phyloP scores from a whole-genome alignment of 1,140 invertebrate genomes.

The Marisa cornuarietis region DNA sequence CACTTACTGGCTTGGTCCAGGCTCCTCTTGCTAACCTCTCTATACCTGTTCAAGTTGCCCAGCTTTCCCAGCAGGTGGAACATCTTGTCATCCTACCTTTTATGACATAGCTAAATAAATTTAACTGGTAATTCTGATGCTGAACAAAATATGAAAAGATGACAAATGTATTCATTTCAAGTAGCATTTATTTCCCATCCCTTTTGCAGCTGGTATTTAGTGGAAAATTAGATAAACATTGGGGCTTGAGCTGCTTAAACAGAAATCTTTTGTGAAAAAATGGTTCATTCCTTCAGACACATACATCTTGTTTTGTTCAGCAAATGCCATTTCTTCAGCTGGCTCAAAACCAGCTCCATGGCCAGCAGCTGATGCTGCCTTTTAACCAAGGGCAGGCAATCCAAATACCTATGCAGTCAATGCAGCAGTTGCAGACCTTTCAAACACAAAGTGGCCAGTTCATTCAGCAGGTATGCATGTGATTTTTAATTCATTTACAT shows the following conservation, averaged over 20 bases:
- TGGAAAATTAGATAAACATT: too few species aligned
- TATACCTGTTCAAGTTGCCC: conserved; percentile 13
- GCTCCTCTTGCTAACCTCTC: not conserved
- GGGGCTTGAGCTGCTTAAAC: too few species aligned
- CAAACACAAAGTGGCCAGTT: conserved; percentile 36
- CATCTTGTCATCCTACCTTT: too few species aligned
- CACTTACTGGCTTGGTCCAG: conserved; percentile 7
- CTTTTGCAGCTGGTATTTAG: too few species aligned
- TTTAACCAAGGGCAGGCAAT: conserved; percentile 68
- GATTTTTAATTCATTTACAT: too few species aligned
- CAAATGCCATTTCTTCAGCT: conserved; percentile 44
- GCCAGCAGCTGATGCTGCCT: conserved; percentile 65
- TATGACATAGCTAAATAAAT: too few species aligned
- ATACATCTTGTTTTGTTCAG: conserved; percentile 26
- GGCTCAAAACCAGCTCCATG: conserved; percentile 42
- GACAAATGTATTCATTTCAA: too few species aligned
- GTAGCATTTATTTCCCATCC: too few species aligned
- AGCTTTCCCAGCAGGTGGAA: conserved; percentile 18
- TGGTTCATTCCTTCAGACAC: too few species aligned
- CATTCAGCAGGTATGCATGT: conserved; percentile 32
- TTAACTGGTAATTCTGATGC: too few species aligned
- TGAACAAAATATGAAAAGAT: too few species aligned
- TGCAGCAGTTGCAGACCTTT: conserved; percentile 10
- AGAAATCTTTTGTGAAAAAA: too few species aligned
- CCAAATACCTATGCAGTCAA: conserved; percentile 30